Base-by-base conservation (phyloP, 2,113 vertebrate species). In the Beaufortia kweichowensis region DNA sequence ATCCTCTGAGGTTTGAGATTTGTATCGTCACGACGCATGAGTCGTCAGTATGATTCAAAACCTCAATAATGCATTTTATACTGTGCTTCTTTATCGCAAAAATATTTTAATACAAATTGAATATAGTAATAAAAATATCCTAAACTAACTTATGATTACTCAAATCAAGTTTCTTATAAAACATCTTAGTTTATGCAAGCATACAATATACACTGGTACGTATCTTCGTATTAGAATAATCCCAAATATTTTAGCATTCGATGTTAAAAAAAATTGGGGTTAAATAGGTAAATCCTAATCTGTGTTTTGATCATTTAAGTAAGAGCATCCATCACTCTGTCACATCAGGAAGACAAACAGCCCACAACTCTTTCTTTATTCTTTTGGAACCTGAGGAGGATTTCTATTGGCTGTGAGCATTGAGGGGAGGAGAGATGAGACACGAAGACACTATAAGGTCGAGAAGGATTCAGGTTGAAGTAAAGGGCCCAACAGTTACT, bases 401-500 rank as follows among this genome's bases (percentile, higher is more conserved):
- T 64, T 84, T 57, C 70, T 61, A 88, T 86, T 88, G 86, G 86
- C 72, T 73, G 73, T 43, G 19, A 46, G 68, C 68, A 66, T 33
- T 41, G 7, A 57, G 46, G 69, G 85, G 82, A 79, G 82, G 84
- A 78, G 76, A 64, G n/a, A 21, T 33, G 21, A 66, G 66, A 76
- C 55, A 33, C 63, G 26, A 62, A n/a, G 69, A 41, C 68, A 53
- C 61, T 74, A 82, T 80, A 83, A 82, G 69, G 74, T 39, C 66
- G 77, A 86, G 85, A 81, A 79, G 69, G 61, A 56, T 76, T 77
- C 87, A 84, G 86, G 78, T 79, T 70, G 74, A 75, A 86, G 86
- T 87, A 84, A 83, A 53, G 62, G 43, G 6, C 15, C 19, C 21
- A 5, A 46, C 35, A 39, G 3, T 14, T 46, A 12, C 15, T 5